Evolutionary conservation across 2,888 invertebrate genomes (phyloP), one percentile per base, ranked within the genome.

Genomic region (Hipparchia sbordonii): DNA sequence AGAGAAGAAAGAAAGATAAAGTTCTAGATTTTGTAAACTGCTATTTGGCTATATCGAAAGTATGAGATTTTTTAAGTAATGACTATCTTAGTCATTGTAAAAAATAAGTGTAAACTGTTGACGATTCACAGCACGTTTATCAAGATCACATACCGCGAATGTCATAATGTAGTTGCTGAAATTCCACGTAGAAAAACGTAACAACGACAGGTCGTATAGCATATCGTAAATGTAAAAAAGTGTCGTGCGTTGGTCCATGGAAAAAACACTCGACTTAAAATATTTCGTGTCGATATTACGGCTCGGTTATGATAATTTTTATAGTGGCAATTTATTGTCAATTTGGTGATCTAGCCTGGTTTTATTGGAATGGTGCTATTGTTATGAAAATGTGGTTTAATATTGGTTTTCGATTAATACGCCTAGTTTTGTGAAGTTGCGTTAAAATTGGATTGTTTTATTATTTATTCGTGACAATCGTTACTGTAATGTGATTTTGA

Each of bases 251-350:
- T 56, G 56, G 13, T 13, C 56, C 56, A 7, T 7, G 56, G 56
- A 56, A 56, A 12, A 56, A 56, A 23, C 56, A 56, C 56, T 13
- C 56, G 23, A 56, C 56, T 61, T 61, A 61, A 69, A 61, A 69
- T 69, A 69, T 51, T 52, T 52, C 39, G 54, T 52, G 60, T 51
- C 69, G 61, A 61, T 69, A 69, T 61, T 69, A 45, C 69, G 61
- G 61, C 61, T 60, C 61, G 52, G 54, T 52, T 69, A 61, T 69
- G 69, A 69, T 69, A 69, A 69, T 69, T 69, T 69, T 69, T 69
- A 69, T 61, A 61, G 69, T 54, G 61, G 69, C 52, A 69, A 69
- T 69, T 61, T 69, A 63, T 69, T 63, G 61, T 69, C 65, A 59
- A 69, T 72, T 72, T 72, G 5, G 67, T 67, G 67, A 72, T 51